These are phyloP conservation scores for Entomobrya multifasciata DNA, from an alignment of 2,888 invertebrate genomes.

Conservation along the genomic window DNA sequence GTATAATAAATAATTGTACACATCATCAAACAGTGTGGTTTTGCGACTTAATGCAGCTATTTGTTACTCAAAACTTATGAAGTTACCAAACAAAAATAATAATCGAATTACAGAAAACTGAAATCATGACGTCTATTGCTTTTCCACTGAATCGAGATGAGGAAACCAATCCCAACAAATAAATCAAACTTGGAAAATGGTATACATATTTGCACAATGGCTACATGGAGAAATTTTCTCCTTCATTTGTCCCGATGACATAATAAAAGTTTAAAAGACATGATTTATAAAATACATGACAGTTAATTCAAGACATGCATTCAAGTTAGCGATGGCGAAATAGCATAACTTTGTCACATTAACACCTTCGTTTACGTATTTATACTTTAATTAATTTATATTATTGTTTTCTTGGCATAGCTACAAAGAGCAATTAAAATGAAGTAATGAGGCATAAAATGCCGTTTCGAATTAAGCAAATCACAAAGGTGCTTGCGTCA, in stretches of 20 bases:
- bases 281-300: conserved; percentile 1
- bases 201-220: no score
- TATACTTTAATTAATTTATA: background rate
- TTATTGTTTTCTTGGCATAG: background rate
- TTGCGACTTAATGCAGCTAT: background rate
- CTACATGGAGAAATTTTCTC: background rate
- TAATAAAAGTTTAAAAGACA: background rate
- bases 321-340: no score
- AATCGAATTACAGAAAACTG: background rate
- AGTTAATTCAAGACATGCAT: no score
- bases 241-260: background rate
- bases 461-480: background rate
- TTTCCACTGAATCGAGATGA: no score
- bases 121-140: background rate
- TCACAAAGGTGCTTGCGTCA: conserved; percentile 29
- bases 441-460: conserved; percentile 23
- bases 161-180: no score
- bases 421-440: conserved; percentile 38
- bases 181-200: no score
- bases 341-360: no score
- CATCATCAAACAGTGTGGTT: background rate
- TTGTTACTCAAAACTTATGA: background rate
- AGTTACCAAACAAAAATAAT: background rate
- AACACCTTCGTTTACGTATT: background rate
- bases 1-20: background rate